These are phyloP conservation scores for Drosophila pandora DNA, from an alignment of 1,140 invertebrate species.

Conservation along the genomic window DNA sequence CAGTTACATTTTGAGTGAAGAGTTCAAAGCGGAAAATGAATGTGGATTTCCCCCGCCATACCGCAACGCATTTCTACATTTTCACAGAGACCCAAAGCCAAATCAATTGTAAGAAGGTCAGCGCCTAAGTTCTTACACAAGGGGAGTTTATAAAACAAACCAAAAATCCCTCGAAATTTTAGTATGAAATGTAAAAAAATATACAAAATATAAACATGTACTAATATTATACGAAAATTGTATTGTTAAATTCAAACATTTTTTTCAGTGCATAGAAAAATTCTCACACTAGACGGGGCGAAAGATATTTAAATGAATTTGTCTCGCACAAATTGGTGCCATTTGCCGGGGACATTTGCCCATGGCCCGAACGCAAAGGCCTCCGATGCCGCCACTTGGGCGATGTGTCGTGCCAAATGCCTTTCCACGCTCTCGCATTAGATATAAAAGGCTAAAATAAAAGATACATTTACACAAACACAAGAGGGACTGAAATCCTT, in stretches of 20 bases:
- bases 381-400: constrained; percentile 69
- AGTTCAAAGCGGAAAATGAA: constrained; percentile 65
- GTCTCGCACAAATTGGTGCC: constrained; percentile 80
- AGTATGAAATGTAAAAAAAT: too few species aligned
- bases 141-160: too few species aligned
- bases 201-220: neutral
- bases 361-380: constrained; percentile 34
- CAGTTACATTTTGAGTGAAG: constrained; percentile 65
- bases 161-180: too few species aligned
- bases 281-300: constrained; percentile 26
- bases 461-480: constrained; percentile 79
- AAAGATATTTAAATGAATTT: constrained; percentile 82
- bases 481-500: constrained; percentile 30
- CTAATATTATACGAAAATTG: too few species aligned
- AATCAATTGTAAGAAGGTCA: constrained; percentile 79
- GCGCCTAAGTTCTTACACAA: constrained; percentile 16
- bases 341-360: constrained; percentile 67
- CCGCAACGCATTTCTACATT: constrained; percentile 28
- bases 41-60: constrained; percentile 19
- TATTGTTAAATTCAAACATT: too few species aligned
- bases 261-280: constrained; percentile 16
- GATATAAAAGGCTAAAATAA: constrained; percentile 81
- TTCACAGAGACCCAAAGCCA: constrained; percentile 26
- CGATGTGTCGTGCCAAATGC: constrained; percentile 80
- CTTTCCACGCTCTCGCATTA: constrained; percentile 71